Base-by-base conservation (phyloP, 2,113 vertebrate genomes). In the Donacobius atricapilla region DNA sequence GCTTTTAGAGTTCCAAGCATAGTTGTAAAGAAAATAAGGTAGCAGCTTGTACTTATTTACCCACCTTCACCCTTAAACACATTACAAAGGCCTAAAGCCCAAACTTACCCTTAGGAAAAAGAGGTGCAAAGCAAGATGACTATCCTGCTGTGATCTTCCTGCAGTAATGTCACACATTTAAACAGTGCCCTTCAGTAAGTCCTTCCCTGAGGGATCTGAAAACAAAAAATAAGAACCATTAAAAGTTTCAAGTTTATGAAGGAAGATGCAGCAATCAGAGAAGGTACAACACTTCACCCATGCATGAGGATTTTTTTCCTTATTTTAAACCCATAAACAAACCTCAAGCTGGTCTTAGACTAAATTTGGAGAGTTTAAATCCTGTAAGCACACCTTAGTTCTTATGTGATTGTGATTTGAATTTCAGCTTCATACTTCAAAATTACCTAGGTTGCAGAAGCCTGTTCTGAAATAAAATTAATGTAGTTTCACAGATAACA, bases 141-240 rank as follows among this genome's bases (percentile, higher is more conserved):
- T 83, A 86, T 58, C 84, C 93, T 88, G 83, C 79, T 95, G 94
- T 48, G 64, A 91, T 96, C 81, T 90, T 95, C 92, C 87, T 89
- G 84, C 75, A 96, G 79, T 89, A 75, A 95, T 47, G 79, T 92
- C 96, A 96, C 58, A 96, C 92, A 96, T 97, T 96, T 95, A 97
- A 95, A 87, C 80, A 39, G 77, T 89, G 93, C 85, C 93, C 90
- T 96, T 96, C 96, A 95, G 47, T 70, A 93, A 89, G 86, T 89
- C 92, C 80, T 89, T 96, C 94, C 93, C 90, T 92, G 95, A 97
- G 89, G 94, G 58, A 95, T 93, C 97, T 97, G 70, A 92, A 97
- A 96, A 82, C 22, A 68, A 89, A 87, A 82, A 78, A 31, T n/a
- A 87, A 87, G 51, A 93, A 73, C 69, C 12, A 2, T 73, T 75